Base-by-base conservation (phyloP, 2,113 vertebrate species). In the Alaudala cheleensis region DNA sequence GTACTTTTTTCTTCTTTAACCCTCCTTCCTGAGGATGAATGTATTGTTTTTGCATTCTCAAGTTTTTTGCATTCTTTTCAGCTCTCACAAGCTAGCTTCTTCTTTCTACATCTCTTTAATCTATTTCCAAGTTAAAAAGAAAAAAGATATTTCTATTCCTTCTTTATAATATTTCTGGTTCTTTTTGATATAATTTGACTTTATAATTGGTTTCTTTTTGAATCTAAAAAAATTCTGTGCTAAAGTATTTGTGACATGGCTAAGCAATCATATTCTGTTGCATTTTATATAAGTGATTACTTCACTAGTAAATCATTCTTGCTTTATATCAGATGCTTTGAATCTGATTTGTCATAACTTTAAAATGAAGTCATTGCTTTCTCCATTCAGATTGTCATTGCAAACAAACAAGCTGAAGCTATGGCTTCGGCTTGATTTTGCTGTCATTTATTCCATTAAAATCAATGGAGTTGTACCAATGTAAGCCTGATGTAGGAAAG, bases 391-490 rank as follows among this genome's bases (percentile, higher is more conserved):
- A 93, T 34, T 85, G 44, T 71, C 91, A 96, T 71, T 83, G 74
- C 90, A 94, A 93, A 95, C 56, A 88, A 95, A 86, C 93, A 96
- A 95, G 90, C 77, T 80, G 83, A 95, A 96, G 81, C 88, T 64
- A 34, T 87, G 49, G 82, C 88, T 95, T 93, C 2, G 4, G 80
- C 90, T 96, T 96, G 78, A 60, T 93, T 92, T 91, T 87, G 57
- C 77, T 85, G 29, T 85, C 88, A 96, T 77, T 88, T 94, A 65
- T 93, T 74, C 79, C 90, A 96, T 94, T 84, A 70, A 91, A 96
- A 80, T 87, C 86, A 96, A 91, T 47, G 60, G 94, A 96, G 92
- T 94, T 96, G 92, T 95, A 96, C 94, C 94, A 95, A 96, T 92
- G 95, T 96, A 96, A 94, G 29, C 40, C 28, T 80, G 54, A 79